Percentiles rank a stretch among this genome's conserved stretches.
Conservation (phyloP, 2,797 vertebrate species). For the Muscicapa comitata region DNA sequence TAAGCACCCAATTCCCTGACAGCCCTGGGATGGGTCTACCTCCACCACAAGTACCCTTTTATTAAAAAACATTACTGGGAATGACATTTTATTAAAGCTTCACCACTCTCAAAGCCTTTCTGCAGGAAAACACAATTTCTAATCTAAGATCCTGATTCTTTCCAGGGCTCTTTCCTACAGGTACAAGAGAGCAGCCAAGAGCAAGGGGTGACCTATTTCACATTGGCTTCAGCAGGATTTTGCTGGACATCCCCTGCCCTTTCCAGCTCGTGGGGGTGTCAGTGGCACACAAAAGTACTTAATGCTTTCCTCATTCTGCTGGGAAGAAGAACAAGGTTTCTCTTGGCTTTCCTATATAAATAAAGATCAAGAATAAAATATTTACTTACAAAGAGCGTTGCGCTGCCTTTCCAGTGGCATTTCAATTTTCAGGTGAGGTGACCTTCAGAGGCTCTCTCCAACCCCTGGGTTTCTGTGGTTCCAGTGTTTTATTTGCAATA, state of each 20-base stretch:
- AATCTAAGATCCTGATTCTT: background rate
- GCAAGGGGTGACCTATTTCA: background rate
- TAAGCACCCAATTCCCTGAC: background rate
- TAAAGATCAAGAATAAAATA: conserved; percentile 23
- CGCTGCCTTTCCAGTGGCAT: background rate
- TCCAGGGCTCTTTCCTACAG: background rate
- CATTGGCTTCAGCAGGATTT: background rate
- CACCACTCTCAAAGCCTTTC: background rate
- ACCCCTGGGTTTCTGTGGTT: background rate
- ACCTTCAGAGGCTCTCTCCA: background rate
- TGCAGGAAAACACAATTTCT: background rate
- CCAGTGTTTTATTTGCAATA: background rate
- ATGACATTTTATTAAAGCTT: background rate
- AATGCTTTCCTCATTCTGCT: background rate
- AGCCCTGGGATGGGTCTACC: background rate
- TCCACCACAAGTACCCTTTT: background rate
- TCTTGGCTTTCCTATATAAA: background rate
- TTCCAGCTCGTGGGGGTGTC: background rate
- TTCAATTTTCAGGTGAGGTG: background rate
- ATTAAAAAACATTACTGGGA: background rate
- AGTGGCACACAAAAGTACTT: background rate
- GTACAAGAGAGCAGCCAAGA: background rate
- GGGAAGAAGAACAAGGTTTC: background rate
- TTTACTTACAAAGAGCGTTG: background rate
- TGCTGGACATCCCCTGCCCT: background rate